Percentiles rank a stretch among this genome's conserved stretches.
phyloP scores from a whole-genome alignment of 1,140 invertebrate species.

The Tetragnatha versicolor region DNA sequence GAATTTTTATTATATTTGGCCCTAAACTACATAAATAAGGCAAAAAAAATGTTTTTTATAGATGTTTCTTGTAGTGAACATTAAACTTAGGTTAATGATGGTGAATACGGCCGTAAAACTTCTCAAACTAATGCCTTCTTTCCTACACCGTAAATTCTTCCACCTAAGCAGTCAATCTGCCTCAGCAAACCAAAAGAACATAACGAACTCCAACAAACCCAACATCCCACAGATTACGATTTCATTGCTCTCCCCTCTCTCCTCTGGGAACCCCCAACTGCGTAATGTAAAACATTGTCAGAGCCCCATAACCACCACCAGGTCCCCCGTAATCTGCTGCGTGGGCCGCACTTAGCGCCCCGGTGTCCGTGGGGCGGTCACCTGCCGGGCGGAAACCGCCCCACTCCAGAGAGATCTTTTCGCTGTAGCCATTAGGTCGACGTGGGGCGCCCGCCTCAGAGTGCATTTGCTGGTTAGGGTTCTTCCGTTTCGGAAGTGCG shows the following conservation, averaged over 20 bases:
- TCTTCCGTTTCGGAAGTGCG: neutral
- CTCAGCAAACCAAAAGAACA: too few relatives aligned
- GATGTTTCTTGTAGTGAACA: too few relatives aligned
- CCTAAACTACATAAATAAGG: too few relatives aligned
- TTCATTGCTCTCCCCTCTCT: neutral
- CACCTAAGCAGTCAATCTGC: too few relatives aligned
- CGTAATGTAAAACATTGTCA: neutral
- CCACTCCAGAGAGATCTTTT: conserved; percentile 8
- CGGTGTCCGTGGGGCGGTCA: conserved; percentile 36
- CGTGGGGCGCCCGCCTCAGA: neutral
- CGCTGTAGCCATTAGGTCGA: conserved; percentile 12
- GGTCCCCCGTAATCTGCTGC: neutral
- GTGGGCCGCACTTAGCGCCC: conserved; percentile 20
- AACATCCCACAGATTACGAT: neutral
- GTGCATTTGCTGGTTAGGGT: conserved; percentile 1
- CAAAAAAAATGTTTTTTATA: too few relatives aligned
- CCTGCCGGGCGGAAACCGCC: conserved; percentile 26
- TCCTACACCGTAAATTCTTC: too few relatives aligned
- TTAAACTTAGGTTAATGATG: too few relatives aligned
- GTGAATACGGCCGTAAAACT: too few relatives aligned
- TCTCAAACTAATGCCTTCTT: too few relatives aligned
- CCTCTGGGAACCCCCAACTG: neutral
- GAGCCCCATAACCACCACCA: neutral
- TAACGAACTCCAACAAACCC: too few relatives aligned
- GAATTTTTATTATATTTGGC: too few relatives aligned